Conservation (phyloP, 1,140 invertebrate species). For the Drosophila hydei region DNA sequence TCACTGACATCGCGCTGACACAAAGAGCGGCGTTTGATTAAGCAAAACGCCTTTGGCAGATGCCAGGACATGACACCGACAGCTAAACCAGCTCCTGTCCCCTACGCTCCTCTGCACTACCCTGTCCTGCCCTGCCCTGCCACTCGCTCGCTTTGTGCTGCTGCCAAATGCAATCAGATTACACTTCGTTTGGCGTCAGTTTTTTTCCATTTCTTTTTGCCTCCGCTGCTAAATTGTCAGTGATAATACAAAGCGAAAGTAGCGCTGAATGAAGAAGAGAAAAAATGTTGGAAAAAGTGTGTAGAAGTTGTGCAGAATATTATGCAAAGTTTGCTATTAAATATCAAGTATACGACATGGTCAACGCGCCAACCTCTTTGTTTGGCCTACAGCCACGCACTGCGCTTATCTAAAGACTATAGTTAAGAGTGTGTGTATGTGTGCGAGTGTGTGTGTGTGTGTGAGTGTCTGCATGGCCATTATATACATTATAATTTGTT, state of each 20-base stretch:
- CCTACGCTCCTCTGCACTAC: not conserved
- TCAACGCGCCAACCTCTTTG: conserved; percentile 36
- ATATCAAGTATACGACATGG: conserved; percentile 61
- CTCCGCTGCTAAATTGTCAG: conserved; percentile 61
- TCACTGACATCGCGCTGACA: conserved; percentile 60
- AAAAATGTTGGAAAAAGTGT: not conserved
- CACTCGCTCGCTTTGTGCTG: conserved; percentile 48
- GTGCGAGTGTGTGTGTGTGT: conserved; percentile 6
- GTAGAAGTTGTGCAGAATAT: conserved; percentile 26
- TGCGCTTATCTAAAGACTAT: conserved; percentile 48
- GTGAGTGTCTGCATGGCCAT: conserved; percentile 48
- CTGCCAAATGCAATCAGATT: conserved; percentile 77
- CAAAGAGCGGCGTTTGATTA: conserved; percentile 74
- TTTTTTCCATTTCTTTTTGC: conserved; percentile 13
- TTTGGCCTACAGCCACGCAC: conserved; percentile 47
- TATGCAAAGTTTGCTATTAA: conserved; percentile 63
- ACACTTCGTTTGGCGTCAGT: conserved; percentile 58
- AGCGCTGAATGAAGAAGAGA: conserved; percentile 24
- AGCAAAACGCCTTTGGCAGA: conserved; percentile 68
- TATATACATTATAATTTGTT: conserved; percentile 73
- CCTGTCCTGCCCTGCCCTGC: too few relatives aligned
- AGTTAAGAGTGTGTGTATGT: conserved; percentile 7
- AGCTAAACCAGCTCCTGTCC: conserved; percentile 13
- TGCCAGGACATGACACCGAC: conserved; percentile 52
- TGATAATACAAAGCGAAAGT: conserved; percentile 58